Base-by-base conservation (phyloP, 2,888 invertebrate species). In the Byasa hedistus region DNA sequence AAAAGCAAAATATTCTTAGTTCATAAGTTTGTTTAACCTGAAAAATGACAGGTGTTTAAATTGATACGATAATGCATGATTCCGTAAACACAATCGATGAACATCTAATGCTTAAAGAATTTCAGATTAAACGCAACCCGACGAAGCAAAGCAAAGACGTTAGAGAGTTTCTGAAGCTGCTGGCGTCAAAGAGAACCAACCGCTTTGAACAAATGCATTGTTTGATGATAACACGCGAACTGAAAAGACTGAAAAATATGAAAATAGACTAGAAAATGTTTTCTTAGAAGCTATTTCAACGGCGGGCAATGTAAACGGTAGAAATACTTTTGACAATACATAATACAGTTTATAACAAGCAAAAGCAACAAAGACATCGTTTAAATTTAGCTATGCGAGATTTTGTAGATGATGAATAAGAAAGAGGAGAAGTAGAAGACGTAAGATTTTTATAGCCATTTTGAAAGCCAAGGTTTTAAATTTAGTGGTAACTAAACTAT, bases 201-300 rank as follows among this genome's bases (percentile, higher is more conserved):
- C 48, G 39, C 66, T 66, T 66, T 66, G 66, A 58, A 22, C 59
- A 27, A 52, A 61, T 57, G 55, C 62, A 62, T 66, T 66, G 66
- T 62, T 66, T 61, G 62, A 58, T 44, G 48, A 62, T 48, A 54
- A 58, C 36, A 27, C 44, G 55, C 22, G 55, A 39, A 32, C 27
- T 57, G 61, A 24, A 58, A 36, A 44, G 5, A 27, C 55, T 1
- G 52, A 44, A 27, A 59, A 44, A 55, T 61, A 61, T 27, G 39
- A 59, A 57, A 27, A 57, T 57, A 32, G 7, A 57, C n/a, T 57
- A 22, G 22, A 54, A 54, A 54, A 54, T 36, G 57, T 19, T 10
- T 5, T 23, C 55, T 55, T 23, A 23, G 24, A 55, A 44, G 44
- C 19, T 44, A 15, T 44, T 44, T 44, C 44, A 44, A 44, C 17